phyloP scores from a whole-genome alignment of 2,888 invertebrate genomes.

The Brenthis daphne region DNA sequence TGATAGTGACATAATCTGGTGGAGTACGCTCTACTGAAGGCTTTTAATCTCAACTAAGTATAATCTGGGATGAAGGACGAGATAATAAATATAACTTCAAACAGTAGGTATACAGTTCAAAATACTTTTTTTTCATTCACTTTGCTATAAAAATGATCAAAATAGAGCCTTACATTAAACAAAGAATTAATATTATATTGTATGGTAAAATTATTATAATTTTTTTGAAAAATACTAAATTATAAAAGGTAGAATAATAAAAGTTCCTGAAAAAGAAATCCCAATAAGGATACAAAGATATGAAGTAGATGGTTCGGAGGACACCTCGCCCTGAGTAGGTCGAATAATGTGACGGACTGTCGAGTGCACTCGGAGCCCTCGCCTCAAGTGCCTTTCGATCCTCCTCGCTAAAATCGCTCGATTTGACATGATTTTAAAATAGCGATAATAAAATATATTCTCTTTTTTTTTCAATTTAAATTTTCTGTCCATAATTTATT shows the following conservation, averaged over 20 bases:
- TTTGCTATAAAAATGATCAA: no score
- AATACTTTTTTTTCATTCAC: no score
- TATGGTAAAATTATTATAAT: background rate
- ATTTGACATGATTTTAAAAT: constrained; percentile 81
- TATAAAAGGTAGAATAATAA: constrained; percentile 26
- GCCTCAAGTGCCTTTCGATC: constrained; percentile 59
- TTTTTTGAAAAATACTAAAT: background rate
- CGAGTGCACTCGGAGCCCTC: constrained; percentile 69
- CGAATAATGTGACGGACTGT: constrained; percentile 77
- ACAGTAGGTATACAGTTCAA: background rate
- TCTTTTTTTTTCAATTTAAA: constrained; percentile 17
- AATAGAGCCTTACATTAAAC: no score
- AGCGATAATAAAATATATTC: constrained; percentile 61
- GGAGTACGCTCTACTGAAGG: constrained; percentile 28
- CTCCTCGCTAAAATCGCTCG: constrained; percentile 77
- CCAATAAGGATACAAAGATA: constrained; percentile 45
- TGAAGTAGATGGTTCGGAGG: constrained; percentile 46
- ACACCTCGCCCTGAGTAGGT: constrained; percentile 77
- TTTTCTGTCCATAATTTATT: no score
- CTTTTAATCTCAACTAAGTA: constrained; percentile 29
- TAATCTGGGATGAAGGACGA: background rate
- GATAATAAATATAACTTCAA: background rate
- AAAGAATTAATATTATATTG: no score
- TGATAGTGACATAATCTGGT: constrained; percentile 35
- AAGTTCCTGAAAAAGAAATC: constrained; percentile 33